Percentiles rank a stretch among this genome's conserved stretches.
Conservation (phyloP, 2,888 invertebrate species). For the Ichneumon xanthorius region DNA sequence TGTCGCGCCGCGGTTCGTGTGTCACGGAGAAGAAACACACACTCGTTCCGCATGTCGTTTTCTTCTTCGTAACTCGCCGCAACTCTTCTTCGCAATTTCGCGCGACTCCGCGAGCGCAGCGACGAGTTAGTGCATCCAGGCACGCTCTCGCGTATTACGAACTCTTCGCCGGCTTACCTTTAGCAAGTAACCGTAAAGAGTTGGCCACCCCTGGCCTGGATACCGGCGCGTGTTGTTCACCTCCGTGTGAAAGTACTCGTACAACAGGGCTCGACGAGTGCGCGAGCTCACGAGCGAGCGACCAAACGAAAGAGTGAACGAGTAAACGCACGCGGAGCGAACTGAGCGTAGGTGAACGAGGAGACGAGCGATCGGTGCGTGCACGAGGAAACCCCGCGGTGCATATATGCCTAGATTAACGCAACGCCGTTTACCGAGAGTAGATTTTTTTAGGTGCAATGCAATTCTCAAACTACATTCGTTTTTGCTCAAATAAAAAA, state of each 20-base stretch:
- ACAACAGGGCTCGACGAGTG: conserved; percentile 51
- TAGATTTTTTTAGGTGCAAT: background rate
- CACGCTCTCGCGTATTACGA: conserved; percentile 3
- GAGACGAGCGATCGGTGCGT: conserved; percentile 1
- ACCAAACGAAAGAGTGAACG: conserved; percentile 51
- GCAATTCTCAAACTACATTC: background rate
- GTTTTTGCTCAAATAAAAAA: background rate
- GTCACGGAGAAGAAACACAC: conserved; percentile 22
- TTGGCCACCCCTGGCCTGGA: conserved; percentile 84
- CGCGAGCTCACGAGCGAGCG: conserved; percentile 41
- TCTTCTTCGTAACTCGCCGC: background rate
- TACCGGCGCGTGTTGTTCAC: conserved; percentile 83
- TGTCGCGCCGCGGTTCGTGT: conserved; percentile 34
- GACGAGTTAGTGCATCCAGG: conserved; percentile 14
- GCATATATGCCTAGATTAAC: background rate
- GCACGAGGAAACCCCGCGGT: background rate
- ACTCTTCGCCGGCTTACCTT: conserved; percentile 44
- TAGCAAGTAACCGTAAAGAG: conserved; percentile 64
- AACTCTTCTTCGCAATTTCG: conserved; percentile 33
- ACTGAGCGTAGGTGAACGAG: conserved; percentile 36
- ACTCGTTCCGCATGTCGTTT: background rate
- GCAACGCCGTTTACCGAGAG: background rate
- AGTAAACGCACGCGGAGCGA: conserved; percentile 37
- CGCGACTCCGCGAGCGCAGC: background rate
- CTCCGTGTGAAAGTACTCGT: conserved; percentile 83